phyloP scores from a whole-genome alignment of 2,113 vertebrate genomes.

The Oceanites oceanicus region DNA sequence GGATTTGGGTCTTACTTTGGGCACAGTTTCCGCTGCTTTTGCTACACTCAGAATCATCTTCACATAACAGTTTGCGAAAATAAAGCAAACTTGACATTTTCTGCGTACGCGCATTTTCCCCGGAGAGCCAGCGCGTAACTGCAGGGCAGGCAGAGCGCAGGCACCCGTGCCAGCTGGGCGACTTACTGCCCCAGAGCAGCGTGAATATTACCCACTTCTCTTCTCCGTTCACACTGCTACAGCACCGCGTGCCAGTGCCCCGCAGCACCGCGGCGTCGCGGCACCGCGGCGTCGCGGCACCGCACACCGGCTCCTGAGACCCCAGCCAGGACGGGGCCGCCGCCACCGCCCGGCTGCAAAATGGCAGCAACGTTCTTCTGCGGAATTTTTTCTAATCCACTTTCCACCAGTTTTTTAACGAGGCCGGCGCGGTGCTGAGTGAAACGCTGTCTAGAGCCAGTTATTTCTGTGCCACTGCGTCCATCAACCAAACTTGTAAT shows the following conservation, averaged over 20 bases:
- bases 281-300: background rate
- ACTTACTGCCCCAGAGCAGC: background rate
- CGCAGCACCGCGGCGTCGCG: fast-evolving
- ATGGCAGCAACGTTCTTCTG: fast-evolving
- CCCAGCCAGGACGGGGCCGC: fast-evolving
- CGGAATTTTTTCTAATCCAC: background rate
- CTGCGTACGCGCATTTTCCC: fast-evolving
- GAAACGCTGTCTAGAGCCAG: background rate
- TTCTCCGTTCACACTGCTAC: fast-evolving
- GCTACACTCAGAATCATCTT: background rate
- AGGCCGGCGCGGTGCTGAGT: background rate
- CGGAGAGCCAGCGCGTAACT: background rate
- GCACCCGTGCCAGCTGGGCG: fast-evolving
- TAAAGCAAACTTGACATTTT: background rate
- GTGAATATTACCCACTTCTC: fast-evolving
- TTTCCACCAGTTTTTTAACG: background rate
- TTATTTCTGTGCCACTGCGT: background rate
- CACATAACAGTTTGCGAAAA: background rate
- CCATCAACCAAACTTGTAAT: background rate
- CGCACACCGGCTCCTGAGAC: fast-evolving
- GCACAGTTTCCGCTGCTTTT: background rate
- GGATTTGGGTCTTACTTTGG: background rate
- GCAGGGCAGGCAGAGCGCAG: background rate
- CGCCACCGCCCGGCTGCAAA: fast-evolving
- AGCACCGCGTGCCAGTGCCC: fast-evolving